Evolutionary conservation across 2,888 invertebrate species (phyloP), one percentile per base, ranked within the genome.

Genomic region (Caenorhabditis sp.): DNA sequence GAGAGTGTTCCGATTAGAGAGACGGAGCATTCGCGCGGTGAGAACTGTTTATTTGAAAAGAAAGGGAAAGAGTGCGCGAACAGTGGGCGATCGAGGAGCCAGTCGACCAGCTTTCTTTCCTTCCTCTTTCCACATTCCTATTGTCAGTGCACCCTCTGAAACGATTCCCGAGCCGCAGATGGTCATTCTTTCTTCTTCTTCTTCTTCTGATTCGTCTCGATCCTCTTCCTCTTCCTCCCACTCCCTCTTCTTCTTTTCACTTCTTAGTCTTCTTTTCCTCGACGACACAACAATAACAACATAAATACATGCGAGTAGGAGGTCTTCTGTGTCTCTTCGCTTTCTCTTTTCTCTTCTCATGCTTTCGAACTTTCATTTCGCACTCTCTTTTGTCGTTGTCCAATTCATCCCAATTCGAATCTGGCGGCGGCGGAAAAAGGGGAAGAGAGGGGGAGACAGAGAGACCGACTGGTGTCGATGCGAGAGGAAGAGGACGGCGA

Each of bases 41-140:
- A 55, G 72, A 74, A 74, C 72, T 74, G 72, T 74, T 74, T 74
- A 65, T 65, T 74, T 74, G 72, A 64, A 72, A 71, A 56, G 55
- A 60, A 26, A 56, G 40, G n/a, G n/a, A 61, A 47, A 28, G 32
- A 56, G 64, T 47, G 55, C 56, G 58, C 24, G 58, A 64, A 64
- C 35, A 44, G 18, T n/a, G 11, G 13, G 40, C 20, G 20, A n/a
- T 3, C 37, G 37, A n/a, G 9, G 26, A 55, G 28, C 28, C n/a
- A 32, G 26, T n/a, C 32, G 4, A 6, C 32, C 32, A 50, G 18
- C 8, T 50, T 20, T 11, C 22, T 18, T 50, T 50, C 32, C 32
- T 32, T 50, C 9, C 50, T 20, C 50, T 50, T 6, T 18, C 20
- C 8, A 15, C n/a, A n/a, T n/a, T n/a, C n/a, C n/a, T n/a, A n/a